Conservation (phyloP, 2,888 invertebrate species). For the Amitus sp. region DNA sequence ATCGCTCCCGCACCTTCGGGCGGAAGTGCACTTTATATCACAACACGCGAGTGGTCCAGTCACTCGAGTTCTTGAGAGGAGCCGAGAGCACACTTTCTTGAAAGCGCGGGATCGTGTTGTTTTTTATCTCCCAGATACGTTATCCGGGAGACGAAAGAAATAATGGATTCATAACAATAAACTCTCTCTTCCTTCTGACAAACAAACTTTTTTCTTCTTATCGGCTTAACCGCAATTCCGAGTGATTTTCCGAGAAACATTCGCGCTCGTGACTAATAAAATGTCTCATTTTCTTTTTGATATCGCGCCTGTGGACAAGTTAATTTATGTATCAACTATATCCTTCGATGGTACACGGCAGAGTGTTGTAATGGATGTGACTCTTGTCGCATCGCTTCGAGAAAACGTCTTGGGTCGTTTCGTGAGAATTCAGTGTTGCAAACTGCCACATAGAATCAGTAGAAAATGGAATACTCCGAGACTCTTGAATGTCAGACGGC, state of each 20-base stretch:
- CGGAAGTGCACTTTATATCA: slow-evolving; percentile 36
- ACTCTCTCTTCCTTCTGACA: not conserved
- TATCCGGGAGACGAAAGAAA: not conserved
- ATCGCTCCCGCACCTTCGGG: slow-evolving; percentile 38
- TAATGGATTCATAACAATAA: not conserved
- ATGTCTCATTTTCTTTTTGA: not conserved
- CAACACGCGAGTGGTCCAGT: slow-evolving; percentile 19
- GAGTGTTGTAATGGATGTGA: slow-evolving; percentile 47
- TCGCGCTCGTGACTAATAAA: not conserved
- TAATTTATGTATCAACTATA: slow-evolving; percentile 3
- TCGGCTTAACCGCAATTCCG: not conserved
- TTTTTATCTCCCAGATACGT: not conserved
- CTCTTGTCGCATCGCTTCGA: slow-evolving; percentile 41
- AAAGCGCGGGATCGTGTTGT: not conserved
- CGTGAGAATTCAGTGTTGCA: slow-evolving; percentile 45
- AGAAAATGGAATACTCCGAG: slow-evolving; percentile 42
- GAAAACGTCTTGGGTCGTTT: slow-evolving; percentile 44
- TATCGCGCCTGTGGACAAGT: not conserved
- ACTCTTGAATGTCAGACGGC: slow-evolving; percentile 34
- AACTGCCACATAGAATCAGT: slow-evolving; percentile 46
- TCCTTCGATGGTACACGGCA: slow-evolving; percentile 26
- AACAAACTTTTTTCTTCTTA: not conserved
- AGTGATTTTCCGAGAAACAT: not conserved
- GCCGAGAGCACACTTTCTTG: not conserved
- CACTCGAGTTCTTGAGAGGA: slow-evolving; percentile 13